phyloP scores from a whole-genome alignment of 2,113 vertebrate genomes.

The Notechis scutatus region DNA sequence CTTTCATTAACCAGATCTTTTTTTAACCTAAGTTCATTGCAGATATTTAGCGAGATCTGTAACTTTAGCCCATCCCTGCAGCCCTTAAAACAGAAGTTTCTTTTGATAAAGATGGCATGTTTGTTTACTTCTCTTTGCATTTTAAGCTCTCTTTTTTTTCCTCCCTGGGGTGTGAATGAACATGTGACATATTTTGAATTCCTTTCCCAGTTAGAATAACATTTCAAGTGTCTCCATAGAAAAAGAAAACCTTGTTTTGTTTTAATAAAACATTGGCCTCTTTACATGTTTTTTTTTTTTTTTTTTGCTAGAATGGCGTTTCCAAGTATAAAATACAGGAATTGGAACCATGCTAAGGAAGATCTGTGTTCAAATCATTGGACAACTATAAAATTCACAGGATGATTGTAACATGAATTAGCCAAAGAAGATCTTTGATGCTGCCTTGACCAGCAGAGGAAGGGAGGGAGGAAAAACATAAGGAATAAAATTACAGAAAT shows the following conservation, averaged over 20 bases:
- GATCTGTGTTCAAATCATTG: not conserved
- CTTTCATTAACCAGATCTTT: conserved; percentile 10
- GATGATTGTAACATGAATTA: not conserved
- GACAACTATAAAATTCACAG: not conserved
- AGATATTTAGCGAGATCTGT: not conserved
- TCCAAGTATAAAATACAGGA: too few relatives aligned
- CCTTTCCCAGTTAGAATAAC: not conserved
- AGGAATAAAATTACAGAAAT: not conserved
- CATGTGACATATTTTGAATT: conserved; percentile 5
- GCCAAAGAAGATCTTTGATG: too few relatives aligned
- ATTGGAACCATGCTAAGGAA: too few relatives aligned
- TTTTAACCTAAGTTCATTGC: conserved; percentile 9
- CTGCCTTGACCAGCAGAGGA: not conserved
- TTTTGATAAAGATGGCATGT: conserved; percentile 11
- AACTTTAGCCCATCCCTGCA: not conserved
- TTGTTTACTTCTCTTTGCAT: not conserved
- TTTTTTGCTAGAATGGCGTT: not conserved
- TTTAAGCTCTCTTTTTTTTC: conserved; percentile 9
- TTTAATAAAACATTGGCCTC: not conserved
- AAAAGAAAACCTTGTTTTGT: not conserved
- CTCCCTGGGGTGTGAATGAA: not conserved
- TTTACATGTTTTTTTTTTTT: not conserved
- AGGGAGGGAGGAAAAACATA: not conserved
- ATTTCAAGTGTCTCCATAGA: not conserved
- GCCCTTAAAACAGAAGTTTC: not conserved